Evolutionary conservation across 2,888 invertebrate genomes (phyloP), one percentile per base, ranked within the genome.

Genomic region (Auanema sp.): DNA sequence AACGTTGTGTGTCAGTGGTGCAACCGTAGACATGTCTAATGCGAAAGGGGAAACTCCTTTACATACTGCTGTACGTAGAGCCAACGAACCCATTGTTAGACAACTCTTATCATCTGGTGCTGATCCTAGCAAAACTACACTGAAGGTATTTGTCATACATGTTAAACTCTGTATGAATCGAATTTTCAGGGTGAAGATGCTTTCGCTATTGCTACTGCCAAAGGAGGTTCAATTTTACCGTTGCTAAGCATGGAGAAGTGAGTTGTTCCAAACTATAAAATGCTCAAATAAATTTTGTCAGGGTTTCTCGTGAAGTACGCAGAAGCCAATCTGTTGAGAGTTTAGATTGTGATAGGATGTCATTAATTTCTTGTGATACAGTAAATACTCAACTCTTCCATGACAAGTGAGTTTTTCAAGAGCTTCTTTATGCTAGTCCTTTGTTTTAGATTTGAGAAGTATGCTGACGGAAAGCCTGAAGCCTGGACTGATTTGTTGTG

Each of bases 31-130:
- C 83, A 84, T 86, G 41, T 84, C 86, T 67, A 89, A 89, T 83
- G 85, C 85, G 10, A 86, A 87, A 72, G 89, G 89, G 4, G 87
- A 87, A 24, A 88, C 88, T 1, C 88, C 89, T 2, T 81, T 89
- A 47, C 89, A 89, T 74, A 89, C 89, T 79, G 89, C 89, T 44
- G 87, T 89, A 1, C 85, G 84, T 69, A 85, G 88, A 62, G 88
- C 87, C 1, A 87, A 88, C 79, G 79, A 85, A 58, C 85, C 84
- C 12, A 86, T 89, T 69, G 87, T 88, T 47, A 85, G 87, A 77
- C 85, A 86, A 69, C 80, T 89, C 18, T 79, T 89, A 42, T 84
- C 86, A 57, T 84, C 85, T 73, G 88, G 88, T 64, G 88, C 89
- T n/a, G 87, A 89, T 79, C 87, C 88, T 10, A 61, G 66, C 8